Evolutionary conservation across 2,888 invertebrate genomes (phyloP).

Genomic region (Archaeoteleia sp.): DNA sequence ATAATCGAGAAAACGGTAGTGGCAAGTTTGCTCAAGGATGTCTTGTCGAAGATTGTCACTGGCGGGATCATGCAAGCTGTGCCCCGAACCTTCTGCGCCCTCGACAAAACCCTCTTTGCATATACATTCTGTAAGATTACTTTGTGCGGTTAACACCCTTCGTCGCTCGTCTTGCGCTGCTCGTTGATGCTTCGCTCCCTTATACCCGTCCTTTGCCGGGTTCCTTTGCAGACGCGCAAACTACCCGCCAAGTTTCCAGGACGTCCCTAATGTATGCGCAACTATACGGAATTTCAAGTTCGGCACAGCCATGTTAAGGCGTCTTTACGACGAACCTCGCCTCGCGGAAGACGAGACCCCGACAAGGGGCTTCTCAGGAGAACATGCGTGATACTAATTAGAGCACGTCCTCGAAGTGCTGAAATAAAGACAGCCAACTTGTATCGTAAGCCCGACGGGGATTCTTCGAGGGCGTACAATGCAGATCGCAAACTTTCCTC

Average conservation of each 20-base stretch:
- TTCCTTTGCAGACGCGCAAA: conserved; percentile 65
- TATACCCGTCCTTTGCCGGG: conserved; percentile 52
- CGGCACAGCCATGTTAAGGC: conserved; percentile 63
- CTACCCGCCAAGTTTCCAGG: conserved; percentile 71
- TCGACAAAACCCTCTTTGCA: conserved; percentile 72
- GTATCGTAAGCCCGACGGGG: conserved; percentile 39
- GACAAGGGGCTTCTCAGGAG: conserved; percentile 57
- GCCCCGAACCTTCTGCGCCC: conserved; percentile 56
- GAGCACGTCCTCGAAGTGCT: conserved; percentile 61
- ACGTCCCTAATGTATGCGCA: conserved; percentile 73
- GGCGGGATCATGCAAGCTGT: conserved; percentile 72
- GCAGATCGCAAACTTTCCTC: conserved; percentile 29
- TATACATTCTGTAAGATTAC: conserved; percentile 76
- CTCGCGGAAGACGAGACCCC: conserved; percentile 53
- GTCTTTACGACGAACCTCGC: conserved; percentile 49
- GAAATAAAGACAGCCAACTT: conserved; percentile 48
- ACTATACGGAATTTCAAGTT: conserved; percentile 72
- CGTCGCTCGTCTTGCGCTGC: conserved; percentile 49
- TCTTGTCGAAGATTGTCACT: conserved; percentile 70
- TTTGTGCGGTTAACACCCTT: conserved; percentile 74
- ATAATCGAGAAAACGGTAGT: conserved; percentile 33
- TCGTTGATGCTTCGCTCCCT: conserved; percentile 10
- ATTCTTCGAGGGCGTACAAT: conserved; percentile 18
- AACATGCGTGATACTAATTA: conserved; percentile 75
- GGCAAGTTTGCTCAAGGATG: conserved; percentile 67